A percentile compares a stretch with the other conserved stretches of the same genome.
Conservation (phyloP, 1,140 invertebrate genomes). For the Drosophila bipectinata region DNA sequence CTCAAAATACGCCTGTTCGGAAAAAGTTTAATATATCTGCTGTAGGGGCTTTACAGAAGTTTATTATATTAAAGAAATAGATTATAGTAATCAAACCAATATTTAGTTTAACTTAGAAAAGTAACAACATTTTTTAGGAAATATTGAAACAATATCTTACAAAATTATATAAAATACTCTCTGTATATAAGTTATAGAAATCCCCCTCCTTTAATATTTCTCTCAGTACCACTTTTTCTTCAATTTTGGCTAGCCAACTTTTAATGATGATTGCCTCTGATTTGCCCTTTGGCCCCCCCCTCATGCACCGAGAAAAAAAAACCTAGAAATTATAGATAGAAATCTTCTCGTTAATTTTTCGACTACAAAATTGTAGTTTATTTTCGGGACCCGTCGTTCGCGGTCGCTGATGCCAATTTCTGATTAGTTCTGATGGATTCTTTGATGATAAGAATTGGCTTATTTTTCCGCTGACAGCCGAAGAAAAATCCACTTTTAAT, state of each 20-base stretch:
- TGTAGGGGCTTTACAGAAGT: too few relatives aligned
- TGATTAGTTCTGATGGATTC: conserved; percentile 71
- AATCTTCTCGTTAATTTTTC: conserved; percentile 35
- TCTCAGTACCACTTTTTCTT: not conserved
- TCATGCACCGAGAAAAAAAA: not conserved
- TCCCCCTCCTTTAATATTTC: not conserved
- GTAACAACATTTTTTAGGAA: too few relatives aligned
- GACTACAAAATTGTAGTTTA: conserved; percentile 50
- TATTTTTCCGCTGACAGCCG: conserved; percentile 19
- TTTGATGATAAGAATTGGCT: conserved; percentile 66
- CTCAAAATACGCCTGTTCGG: too few relatives aligned
- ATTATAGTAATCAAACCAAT: too few relatives aligned
- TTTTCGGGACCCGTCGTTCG: conserved; percentile 40
- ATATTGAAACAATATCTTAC: too few relatives aligned
- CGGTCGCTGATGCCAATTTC: conserved; percentile 67
- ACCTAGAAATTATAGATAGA: conserved; percentile 1
- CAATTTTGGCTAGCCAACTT: conserved; percentile 21
- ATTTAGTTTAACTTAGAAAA: too few relatives aligned
- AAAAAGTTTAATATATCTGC: too few relatives aligned
- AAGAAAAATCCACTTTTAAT: conserved; percentile 16
- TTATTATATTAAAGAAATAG: too few relatives aligned
- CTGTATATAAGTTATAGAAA: not conserved
- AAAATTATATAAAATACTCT: too few relatives aligned
- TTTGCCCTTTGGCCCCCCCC: conserved; percentile 21
- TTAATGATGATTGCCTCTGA: conserved; percentile 77